These are phyloP conservation scores for Hassar affinis DNA, from an alignment of 2,113 vertebrate genomes.

Conservation along the genomic window DNA sequence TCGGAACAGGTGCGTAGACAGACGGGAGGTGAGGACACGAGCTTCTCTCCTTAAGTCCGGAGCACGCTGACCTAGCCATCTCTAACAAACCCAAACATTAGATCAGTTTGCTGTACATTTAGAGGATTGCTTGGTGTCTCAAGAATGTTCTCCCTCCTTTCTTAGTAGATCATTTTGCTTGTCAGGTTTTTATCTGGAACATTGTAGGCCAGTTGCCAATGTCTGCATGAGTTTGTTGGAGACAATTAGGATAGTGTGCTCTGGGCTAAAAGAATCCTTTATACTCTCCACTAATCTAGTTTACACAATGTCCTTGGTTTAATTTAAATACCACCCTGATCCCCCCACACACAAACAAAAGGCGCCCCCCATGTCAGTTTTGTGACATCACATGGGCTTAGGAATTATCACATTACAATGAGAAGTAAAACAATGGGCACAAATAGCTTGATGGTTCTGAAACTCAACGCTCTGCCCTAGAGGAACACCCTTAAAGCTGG, in stretches of 20 bases:
- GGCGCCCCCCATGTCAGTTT: background rate
- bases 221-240: background rate
- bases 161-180: background rate
- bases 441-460: background rate
- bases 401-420: background rate
- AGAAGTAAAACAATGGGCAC: background rate
- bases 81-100: slow-evolving; percentile 11
- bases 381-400: background rate
- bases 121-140: background rate
- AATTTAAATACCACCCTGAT: background rate
- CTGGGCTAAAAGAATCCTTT: slow-evolving; percentile 21
- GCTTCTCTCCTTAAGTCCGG: background rate
- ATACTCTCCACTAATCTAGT: background rate
- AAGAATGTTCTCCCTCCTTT: background rate
- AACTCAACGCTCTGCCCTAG: background rate
- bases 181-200: background rate
- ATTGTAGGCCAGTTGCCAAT: background rate
- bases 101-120: background rate
- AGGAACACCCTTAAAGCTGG: background rate
- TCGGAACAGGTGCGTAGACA: slow-evolving; percentile 43
- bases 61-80: background rate
- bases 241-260: background rate
- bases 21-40: background rate
- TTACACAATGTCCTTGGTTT: slow-evolving; percentile 12
- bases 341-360: background rate